Evolutionary conservation across 2,797 vertebrate species (phyloP).

Genomic region (Notoglanidium macrostoma): DNA sequence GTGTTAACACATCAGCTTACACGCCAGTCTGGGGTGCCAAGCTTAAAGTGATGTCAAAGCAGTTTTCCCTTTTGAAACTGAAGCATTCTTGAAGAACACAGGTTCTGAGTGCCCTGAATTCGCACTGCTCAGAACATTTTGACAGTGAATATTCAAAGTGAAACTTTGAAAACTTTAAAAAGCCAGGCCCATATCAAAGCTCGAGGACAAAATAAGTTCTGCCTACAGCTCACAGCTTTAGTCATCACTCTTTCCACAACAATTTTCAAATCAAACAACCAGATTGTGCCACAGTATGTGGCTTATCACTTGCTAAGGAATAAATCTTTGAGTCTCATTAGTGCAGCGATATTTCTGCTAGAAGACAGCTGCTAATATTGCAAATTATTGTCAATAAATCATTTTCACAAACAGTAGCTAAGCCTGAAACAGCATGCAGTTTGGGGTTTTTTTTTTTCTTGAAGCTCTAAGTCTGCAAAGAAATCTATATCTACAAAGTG

Average conservation of each 20-base stretch:
- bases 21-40: slow-evolving; percentile 26
- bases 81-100: neutral
- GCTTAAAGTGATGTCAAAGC: slow-evolving; percentile 21
- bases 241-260: neutral
- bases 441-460: neutral
- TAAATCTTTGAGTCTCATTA: slow-evolving; percentile 27
- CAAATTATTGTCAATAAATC: slow-evolving; percentile 35
- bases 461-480: slow-evolving; percentile 7
- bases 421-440: neutral
- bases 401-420: neutral
- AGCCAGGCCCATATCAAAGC: neutral
- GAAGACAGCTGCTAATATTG: slow-evolving; percentile 35
- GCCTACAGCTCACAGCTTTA: slow-evolving; percentile 5
- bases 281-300: slow-evolving; percentile 16
- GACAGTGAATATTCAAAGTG: slow-evolving; percentile 1
- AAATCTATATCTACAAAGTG: slow-evolving; percentile 29
- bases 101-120: neutral
- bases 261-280: slow-evolving; percentile 18
- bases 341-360: slow-evolving; percentile 1
- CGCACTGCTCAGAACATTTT: neutral
- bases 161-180: slow-evolving; percentile 1
- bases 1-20: slow-evolving; percentile 21
- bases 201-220: neutral
- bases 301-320: slow-evolving; percentile 6
- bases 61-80: neutral